phyloP scores from a whole-genome alignment of 2,113 vertebrate genomes.

The Chitala chitala region DNA sequence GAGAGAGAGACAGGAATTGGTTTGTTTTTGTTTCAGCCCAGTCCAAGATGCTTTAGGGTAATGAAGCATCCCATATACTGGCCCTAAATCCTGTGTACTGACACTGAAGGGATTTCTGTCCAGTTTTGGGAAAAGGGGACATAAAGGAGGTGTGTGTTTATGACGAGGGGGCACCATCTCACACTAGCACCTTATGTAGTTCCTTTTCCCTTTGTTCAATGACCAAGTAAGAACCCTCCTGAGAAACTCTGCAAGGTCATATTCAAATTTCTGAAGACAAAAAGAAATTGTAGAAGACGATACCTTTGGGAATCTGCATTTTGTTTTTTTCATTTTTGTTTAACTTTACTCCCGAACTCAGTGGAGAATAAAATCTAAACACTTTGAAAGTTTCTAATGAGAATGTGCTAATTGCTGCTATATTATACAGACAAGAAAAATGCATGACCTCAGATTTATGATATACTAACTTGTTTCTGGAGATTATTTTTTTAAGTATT shows the following conservation, averaged over 20 bases:
- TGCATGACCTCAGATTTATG: background rate
- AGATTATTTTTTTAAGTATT: too few species aligned
- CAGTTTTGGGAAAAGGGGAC: background rate
- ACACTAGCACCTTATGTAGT: background rate
- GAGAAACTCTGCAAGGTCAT: slow-evolving; percentile 5
- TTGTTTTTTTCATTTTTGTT: background rate
- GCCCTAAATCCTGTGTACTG: background rate
- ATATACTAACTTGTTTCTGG: background rate
- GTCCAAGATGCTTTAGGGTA: too few species aligned
- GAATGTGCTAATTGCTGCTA: background rate
- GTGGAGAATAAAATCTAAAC: background rate
- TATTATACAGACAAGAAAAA: background rate
- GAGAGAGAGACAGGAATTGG: too few species aligned
- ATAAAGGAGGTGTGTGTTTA: background rate
- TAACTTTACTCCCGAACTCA: background rate
- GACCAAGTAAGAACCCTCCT: background rate
- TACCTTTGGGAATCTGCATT: background rate
- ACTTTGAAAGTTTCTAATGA: background rate
- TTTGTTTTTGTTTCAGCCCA: too few species aligned
- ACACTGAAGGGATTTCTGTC: background rate
- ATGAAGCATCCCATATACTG: too few species aligned
- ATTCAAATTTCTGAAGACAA: background rate
- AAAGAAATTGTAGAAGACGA: background rate
- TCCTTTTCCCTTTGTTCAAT: background rate
- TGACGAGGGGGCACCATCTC: background rate